Percentiles rank a stretch among this genome's conserved stretches.
These are phyloP conservation scores for Brachionus koreanus DNA, from an alignment of 1,140 invertebrate genomes.

Conservation along the genomic window DNA sequence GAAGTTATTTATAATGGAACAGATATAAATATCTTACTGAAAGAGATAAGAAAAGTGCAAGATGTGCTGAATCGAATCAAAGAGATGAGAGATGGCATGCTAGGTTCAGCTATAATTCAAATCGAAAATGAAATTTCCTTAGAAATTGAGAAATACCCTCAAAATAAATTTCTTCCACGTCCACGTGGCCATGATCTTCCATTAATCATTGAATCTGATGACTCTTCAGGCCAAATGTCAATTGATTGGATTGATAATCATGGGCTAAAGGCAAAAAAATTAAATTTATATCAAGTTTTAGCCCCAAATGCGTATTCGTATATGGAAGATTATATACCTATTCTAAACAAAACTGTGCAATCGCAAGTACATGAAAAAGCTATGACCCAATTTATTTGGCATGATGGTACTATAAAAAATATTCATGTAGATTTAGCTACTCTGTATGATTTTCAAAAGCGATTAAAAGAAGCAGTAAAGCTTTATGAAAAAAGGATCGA, in stretches of 20 bases:
- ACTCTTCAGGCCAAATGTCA: conserved; percentile 51
- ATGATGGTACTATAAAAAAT: conserved; percentile 58
- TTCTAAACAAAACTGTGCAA: conserved; percentile 57
- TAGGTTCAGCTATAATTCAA: conserved; percentile 56
- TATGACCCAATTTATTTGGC: conserved; percentile 59
- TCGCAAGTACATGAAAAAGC: conserved; percentile 58
- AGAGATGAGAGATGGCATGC: conserved; percentile 61
- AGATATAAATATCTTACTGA: conserved; percentile 55
- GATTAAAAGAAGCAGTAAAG: conserved; percentile 53
- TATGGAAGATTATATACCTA: conserved; percentile 57
- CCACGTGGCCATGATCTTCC: conserved; percentile 58
- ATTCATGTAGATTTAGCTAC: conserved; percentile 58
- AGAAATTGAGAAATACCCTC: conserved; percentile 56
- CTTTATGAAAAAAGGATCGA: conserved; percentile 56
- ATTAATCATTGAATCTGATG: conserved; percentile 53
- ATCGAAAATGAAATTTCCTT: conserved; percentile 57
- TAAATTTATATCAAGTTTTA: conserved; percentile 58
- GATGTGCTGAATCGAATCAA: conserved; percentile 79
- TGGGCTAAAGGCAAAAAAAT: conserved; percentile 57
- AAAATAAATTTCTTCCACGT: conserved; percentile 55
- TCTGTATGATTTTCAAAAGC: conserved; percentile 59
- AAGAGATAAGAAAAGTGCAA: conserved; percentile 56
- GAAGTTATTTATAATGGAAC: conserved; percentile 57
- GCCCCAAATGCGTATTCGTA: conserved; percentile 58
- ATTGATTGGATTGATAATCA: conserved; percentile 55